Evolutionary conservation across 2,888 invertebrate species (phyloP).

Genomic region (Exephanes ischioxanthus): DNA sequence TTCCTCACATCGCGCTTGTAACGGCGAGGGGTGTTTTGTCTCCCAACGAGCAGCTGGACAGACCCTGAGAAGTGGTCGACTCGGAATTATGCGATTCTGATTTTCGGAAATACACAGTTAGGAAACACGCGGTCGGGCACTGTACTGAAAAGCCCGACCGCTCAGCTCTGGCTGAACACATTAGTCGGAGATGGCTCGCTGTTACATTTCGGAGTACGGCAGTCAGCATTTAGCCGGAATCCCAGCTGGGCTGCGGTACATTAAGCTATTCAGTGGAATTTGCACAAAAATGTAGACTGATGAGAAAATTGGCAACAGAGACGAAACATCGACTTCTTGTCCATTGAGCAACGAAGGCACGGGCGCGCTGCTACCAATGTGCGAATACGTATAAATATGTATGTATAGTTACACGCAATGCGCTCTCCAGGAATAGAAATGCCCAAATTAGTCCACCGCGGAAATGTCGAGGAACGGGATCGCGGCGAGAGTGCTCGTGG

Average conservation of each 20-base stretch:
- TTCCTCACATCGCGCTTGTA: too few relatives aligned
- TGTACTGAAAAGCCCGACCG: not conserved
- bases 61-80: too few relatives aligned
- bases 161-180: not conserved
- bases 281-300: slow-evolving; percentile 51
- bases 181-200: not conserved
- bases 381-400: slow-evolving; percentile 31
- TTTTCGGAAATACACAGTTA: too few relatives aligned
- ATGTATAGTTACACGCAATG: slow-evolving; percentile 26
- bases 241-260: not conserved
- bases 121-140: too few relatives aligned
- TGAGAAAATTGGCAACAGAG: slow-evolving; percentile 55
- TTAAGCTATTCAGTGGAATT: not conserved
- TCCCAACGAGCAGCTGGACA: too few relatives aligned
- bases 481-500: not conserved
- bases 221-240: not conserved
- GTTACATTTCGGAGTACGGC: not conserved
- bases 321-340: slow-evolving; percentile 50
- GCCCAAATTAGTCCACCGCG: slow-evolving; percentile 50
- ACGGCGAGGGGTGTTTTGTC: too few relatives aligned
- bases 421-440: slow-evolving; percentile 55
- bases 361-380: slow-evolving; percentile 43
- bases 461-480: slow-evolving; percentile 31
- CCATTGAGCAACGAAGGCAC: slow-evolving; percentile 45
- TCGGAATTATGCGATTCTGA: too few relatives aligned